Conservation (phyloP, 1,140 invertebrate genomes). For the Drosophila lini region DNA sequence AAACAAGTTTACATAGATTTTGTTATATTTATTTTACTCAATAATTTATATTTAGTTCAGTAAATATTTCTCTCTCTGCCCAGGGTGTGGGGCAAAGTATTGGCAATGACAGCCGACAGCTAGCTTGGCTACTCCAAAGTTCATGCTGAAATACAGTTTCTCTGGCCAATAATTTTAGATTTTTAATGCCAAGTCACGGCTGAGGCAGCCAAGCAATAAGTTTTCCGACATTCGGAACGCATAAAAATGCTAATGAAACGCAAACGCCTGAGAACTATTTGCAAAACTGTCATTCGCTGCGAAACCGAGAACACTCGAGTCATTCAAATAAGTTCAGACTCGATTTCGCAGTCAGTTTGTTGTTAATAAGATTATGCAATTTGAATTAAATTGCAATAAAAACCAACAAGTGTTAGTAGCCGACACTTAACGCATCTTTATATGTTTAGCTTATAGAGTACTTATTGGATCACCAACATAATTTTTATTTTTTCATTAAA, state of each 20-base stretch:
- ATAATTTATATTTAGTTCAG: neutral
- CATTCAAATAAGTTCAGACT: conserved; percentile 48
- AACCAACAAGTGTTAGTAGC: conserved; percentile 10
- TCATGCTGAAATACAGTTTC: conserved; percentile 43
- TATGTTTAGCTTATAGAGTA: neutral
- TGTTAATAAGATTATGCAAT: conserved; percentile 46
- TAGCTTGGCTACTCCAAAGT: conserved; percentile 53
- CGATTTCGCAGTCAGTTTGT: conserved; percentile 26
- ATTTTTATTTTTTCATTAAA: no score
- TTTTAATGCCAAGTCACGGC: conserved; percentile 67
- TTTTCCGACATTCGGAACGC: conserved; percentile 48
- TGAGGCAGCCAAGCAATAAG: conserved; percentile 44
- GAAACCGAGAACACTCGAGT: conserved; percentile 26
- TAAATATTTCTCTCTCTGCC: conserved; percentile 4
- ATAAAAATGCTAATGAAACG: conserved; percentile 63
- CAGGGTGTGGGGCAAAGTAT: conserved; percentile 13
- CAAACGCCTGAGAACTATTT: conserved; percentile 40
- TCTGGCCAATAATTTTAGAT: conserved; percentile 44
- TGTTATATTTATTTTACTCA: neutral
- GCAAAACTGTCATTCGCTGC: conserved; percentile 33
- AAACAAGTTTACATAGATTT: neutral
- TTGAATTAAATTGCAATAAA: conserved; percentile 19
- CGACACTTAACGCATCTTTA: neutral
- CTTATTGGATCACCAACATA: neutral
- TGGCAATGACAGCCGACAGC: conserved; percentile 26